These are phyloP conservation scores for Stenoptilia bipunctidactyla DNA, from an alignment of 2,888 invertebrate species.

Conservation along the genomic window DNA sequence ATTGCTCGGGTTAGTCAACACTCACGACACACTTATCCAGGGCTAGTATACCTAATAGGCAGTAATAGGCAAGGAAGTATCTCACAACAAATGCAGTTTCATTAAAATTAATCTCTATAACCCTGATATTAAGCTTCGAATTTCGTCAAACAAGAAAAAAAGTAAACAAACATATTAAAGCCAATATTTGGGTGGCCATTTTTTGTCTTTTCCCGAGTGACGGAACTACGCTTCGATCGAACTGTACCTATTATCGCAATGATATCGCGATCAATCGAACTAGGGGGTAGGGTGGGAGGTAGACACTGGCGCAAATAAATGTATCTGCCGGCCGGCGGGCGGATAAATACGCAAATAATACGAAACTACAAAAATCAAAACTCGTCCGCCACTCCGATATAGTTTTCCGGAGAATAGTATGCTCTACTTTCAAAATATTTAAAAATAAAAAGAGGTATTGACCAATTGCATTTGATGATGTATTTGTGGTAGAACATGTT, in stretches of 20 bases:
- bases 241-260: constrained; percentile 65
- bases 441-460: too few species aligned
- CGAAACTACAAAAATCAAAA: constrained; percentile 73
- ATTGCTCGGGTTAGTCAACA: too few species aligned
- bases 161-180: not conserved
- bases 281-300: constrained; percentile 23
- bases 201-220: constrained; percentile 35
- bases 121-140: too few species aligned
- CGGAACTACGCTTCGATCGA: constrained; percentile 49
- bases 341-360: constrained; percentile 71
- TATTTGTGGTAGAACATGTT: too few species aligned
- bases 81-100: too few species aligned
- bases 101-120: too few species aligned
- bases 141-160: too few species aligned
- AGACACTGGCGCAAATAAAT: constrained; percentile 55
- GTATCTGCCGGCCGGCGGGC: constrained; percentile 65
- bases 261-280: constrained; percentile 71
- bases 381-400: constrained; percentile 64
- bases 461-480: too few species aligned
- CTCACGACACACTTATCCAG: too few species aligned
- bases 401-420: constrained; percentile 17
- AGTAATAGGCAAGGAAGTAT: too few species aligned
- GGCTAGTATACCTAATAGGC: too few species aligned
- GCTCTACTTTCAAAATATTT: constrained; percentile 42
- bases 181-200: constrained; percentile 21